Evolutionary conservation across 2,888 invertebrate genomes (phyloP), one percentile per base, ranked within the genome.

Genomic region (Leptogaster cylindrica): DNA sequence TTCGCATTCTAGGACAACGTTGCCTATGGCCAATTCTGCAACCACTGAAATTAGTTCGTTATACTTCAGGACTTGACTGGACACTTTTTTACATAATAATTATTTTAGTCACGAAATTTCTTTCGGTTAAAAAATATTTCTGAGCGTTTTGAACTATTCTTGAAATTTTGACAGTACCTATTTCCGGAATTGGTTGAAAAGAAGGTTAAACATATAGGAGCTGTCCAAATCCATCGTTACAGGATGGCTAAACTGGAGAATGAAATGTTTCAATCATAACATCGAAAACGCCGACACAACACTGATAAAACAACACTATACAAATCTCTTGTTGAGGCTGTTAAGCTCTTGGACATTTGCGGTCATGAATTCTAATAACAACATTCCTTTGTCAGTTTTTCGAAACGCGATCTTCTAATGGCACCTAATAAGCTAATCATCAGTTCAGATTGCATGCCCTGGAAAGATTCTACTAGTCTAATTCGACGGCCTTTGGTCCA

Each of bases 381-480:
- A 39, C 55, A 55, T 39, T 36, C 55, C 10, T 33, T 10, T 20
- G 20, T 20, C 3, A 14, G 39, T 33, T 36, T 41, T 41, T 4
- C 36, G 36, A 55, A 55, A 39, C 55, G 55, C 55, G n/a, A 55
- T 36, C 55, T 36, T 39, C 36, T 55, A 55, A 55, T 55, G 33
- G 55, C 55, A 33, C 55, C 55, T 55, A 55, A 55, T 55, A 55
- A 55, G 55, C 23, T 36, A 55, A 36, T 55, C 55, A 36, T 39
- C 33, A 55, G 55, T 55, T 55, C 55, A 55, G 39, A n/a, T 39
- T 55, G 55, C 55, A 55, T 55, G 55, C 55, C 25, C 55, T 39
- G 23, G 23, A 31, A 20, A 36, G 36, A 39, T 55, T 36, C 7
- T 36, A 39, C 39, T n/a, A n/a, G n/a, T 55, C 55, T 39, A 55